phyloP scores from a whole-genome alignment of 2,113 vertebrate genomes.

The Hippocampus barbouri region DNA sequence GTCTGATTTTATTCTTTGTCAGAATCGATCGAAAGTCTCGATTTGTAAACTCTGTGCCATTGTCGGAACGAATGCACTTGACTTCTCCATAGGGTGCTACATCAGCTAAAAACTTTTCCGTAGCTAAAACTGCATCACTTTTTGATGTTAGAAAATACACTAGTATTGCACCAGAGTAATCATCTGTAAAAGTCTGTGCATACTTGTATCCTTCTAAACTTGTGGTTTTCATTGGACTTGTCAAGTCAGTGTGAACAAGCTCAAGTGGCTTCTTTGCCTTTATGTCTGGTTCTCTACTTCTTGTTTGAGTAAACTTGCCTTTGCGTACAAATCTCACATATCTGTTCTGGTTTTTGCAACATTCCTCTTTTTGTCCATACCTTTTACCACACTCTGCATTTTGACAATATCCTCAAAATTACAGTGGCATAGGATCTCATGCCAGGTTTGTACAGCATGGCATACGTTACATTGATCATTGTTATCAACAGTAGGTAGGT shows the following conservation, averaged over 20 bases:
- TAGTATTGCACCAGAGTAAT: not conserved
- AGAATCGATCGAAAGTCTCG: too few relatives aligned
- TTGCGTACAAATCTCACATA: not conserved
- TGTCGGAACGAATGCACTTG: too few relatives aligned
- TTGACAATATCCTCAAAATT: not conserved
- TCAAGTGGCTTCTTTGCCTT: not conserved
- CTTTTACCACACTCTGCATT: not conserved
- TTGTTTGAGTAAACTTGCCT: not conserved
- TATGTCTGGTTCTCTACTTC: not conserved
- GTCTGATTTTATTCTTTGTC: too few relatives aligned
- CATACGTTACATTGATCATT: too few relatives aligned
- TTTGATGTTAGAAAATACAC: not conserved
- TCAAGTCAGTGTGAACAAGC: conserved; percentile 3
- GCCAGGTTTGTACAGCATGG: too few relatives aligned
- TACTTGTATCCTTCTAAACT: not conserved
- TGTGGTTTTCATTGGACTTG: not conserved
- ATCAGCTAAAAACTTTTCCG: too few relatives aligned
- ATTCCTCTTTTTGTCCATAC: not conserved
- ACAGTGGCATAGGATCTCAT: too few relatives aligned
- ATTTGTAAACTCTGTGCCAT: too few relatives aligned
- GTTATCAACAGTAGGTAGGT: too few relatives aligned
- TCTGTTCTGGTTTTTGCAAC: not conserved
- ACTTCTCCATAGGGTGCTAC: too few relatives aligned
- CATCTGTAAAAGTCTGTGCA: not conserved
- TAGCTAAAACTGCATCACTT: too few relatives aligned